Evolutionary conservation across 2,888 invertebrate species (phyloP).

Genomic region (Calliphora vomitoria): DNA sequence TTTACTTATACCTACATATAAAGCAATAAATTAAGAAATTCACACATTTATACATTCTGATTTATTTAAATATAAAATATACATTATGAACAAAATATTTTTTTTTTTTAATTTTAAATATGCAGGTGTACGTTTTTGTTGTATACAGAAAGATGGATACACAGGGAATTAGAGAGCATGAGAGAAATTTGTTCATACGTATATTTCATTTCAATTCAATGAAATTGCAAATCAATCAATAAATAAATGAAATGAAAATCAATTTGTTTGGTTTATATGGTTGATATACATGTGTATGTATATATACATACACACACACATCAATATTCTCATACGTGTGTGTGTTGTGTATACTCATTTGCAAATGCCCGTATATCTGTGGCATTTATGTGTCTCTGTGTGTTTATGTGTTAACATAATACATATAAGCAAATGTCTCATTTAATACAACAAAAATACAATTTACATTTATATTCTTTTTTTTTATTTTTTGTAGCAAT

Average conservation of each 20-base stretch:
- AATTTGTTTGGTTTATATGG: constrained; percentile 66
- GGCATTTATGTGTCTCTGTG: neutral
- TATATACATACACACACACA: neutral
- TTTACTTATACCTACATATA: neutral
- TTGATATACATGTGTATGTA: constrained; percentile 5
- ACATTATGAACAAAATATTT: constrained; percentile 32
- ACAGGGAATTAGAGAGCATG: constrained; percentile 20
- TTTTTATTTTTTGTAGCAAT: constrained; percentile 33
- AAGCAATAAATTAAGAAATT: constrained; percentile 6
- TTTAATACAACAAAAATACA: constrained; percentile 52
- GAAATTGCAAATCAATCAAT: constrained; percentile 72
- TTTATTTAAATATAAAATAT: constrained; percentile 49
- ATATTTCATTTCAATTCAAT: constrained; percentile 48
- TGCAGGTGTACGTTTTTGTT: constrained; percentile 55
- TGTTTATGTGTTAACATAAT: constrained; percentile 38
- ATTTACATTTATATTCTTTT: constrained; percentile 11
- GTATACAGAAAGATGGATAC: neutral
- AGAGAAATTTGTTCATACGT: constrained; percentile 27
- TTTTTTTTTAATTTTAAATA: constrained; percentile 62
- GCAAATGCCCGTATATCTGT: constrained; percentile 2
- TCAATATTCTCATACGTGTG: too few relatives aligned
- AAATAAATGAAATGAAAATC: constrained; percentile 72
- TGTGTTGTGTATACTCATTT: too few relatives aligned
- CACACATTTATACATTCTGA: neutral
- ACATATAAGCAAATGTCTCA: constrained; percentile 66